These are phyloP conservation scores for Drosophila chauvacae DNA, from an alignment of 1,140 invertebrate genomes.

Conservation along the genomic window DNA sequence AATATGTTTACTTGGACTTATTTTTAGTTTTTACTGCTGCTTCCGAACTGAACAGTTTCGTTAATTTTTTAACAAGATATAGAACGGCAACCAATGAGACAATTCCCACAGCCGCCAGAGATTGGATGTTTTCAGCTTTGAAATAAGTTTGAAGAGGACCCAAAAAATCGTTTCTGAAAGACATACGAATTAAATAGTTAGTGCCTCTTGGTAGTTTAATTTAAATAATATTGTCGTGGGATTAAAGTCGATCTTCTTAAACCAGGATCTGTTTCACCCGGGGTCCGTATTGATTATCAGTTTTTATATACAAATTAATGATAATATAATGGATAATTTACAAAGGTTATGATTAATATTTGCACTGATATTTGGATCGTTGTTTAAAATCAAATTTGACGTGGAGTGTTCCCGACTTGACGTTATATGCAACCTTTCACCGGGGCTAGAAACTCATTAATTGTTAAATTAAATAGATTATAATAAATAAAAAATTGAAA, in stretches of 20 bases:
- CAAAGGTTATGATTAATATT: conserved; percentile 30
- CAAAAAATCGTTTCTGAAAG: conserved; percentile 53
- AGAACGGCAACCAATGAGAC: conserved; percentile 26
- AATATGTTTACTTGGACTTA: conserved; percentile 34
- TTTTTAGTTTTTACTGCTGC: conserved; percentile 47
- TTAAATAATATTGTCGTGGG: not conserved
- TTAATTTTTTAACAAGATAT: conserved; percentile 24
- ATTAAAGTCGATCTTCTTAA: conserved; percentile 30
- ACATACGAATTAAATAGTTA: not conserved
- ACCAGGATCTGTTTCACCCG: conserved; percentile 21
- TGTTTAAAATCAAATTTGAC: not conserved
- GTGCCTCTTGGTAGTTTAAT: not conserved
- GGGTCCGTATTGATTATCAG: conserved; percentile 19
- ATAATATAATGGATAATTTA: conserved; percentile 30
- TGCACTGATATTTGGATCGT: not conserved
- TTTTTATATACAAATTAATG: conserved; percentile 35
- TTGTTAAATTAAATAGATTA: conserved; percentile 21
- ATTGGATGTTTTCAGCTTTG: conserved; percentile 17
- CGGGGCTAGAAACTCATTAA: conserved; percentile 15
- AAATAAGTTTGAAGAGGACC: conserved; percentile 34
- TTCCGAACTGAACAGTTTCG: conserved; percentile 31
- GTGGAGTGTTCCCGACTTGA: conserved; percentile 7
- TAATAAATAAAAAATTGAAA: conserved; percentile 15
- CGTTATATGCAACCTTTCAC: conserved; percentile 27
- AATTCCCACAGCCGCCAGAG: conserved; percentile 37